Evolutionary conservation across 92 coral and sea anemone species (phyloP).

Genomic region (Hydrozoanthus gracilis): DNA sequence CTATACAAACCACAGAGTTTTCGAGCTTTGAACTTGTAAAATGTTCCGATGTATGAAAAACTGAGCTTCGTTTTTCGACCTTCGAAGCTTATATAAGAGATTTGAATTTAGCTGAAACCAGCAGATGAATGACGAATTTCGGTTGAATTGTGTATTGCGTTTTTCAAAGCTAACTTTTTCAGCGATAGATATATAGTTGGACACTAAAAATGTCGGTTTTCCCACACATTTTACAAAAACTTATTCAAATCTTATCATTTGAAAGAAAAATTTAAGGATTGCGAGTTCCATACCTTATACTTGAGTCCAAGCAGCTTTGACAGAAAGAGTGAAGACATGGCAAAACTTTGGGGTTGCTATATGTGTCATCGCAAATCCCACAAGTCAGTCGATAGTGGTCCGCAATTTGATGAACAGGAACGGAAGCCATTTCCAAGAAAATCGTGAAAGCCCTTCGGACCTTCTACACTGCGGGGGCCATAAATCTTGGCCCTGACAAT

Average conservation of each 20-base stretch:
- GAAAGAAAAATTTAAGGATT: neutral
- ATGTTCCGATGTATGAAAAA: no score
- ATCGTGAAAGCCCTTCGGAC: neutral
- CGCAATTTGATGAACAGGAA: slow-evolving; percentile 79
- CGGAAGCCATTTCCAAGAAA: slow-evolving; percentile 69
- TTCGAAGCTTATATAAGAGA: no score
- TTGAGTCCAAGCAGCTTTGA: slow-evolving; percentile 81
- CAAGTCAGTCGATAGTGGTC: slow-evolving; percentile 79
- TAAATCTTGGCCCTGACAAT: neutral
- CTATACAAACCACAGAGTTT: no score
- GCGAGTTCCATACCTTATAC: slow-evolving; percentile 61
- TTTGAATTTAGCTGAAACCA: no score
- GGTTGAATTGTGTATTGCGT: no score
- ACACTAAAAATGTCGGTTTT: no score
- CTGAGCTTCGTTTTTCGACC: no score
- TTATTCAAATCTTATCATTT: neutral
- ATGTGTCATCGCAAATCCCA: slow-evolving; percentile 83
- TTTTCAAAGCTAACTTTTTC: no score
- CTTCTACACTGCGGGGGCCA: neutral
- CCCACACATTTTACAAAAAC: neutral
- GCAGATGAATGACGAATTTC: no score
- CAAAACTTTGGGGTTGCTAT: slow-evolving; percentile 82
- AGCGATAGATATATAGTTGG: no score
- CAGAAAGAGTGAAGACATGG: slow-evolving; percentile 91
- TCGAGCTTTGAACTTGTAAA: no score